phyloP scores from a whole-genome alignment of 2,797 vertebrate species.

The Tympanoctomys barrerae region DNA sequence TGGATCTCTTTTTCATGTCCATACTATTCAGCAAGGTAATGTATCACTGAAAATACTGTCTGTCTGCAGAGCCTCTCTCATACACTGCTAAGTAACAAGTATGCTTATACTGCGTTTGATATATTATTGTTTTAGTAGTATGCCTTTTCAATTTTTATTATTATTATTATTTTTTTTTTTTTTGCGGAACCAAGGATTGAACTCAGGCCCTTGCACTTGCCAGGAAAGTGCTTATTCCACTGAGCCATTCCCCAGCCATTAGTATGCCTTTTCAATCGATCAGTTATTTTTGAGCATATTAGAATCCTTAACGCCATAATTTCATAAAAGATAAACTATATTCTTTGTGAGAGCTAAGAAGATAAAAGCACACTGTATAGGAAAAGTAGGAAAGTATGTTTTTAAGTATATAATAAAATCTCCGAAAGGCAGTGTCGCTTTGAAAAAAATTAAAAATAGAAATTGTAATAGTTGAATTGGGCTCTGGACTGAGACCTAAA shows the following conservation, averaged over 20 bases:
- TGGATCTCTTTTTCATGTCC: constrained; percentile 99
- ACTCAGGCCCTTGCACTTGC: too few relatives aligned
- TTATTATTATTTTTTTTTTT: too few relatives aligned
- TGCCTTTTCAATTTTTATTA: not conserved
- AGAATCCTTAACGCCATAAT: not conserved
- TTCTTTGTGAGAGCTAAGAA: not conserved
- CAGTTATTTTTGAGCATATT: constrained; percentile 25
- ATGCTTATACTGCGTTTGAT: not conserved
- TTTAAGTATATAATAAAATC: not conserved
- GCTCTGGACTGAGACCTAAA: not conserved
- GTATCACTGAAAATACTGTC: constrained; percentile 36
- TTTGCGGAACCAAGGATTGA: too few relatives aligned
- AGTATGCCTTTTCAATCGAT: not conserved
- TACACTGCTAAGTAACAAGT: not conserved
- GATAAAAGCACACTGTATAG: not conserved
- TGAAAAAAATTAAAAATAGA: constrained; percentile 36
- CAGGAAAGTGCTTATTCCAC: too few relatives aligned
- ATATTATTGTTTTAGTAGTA: constrained; percentile 6
- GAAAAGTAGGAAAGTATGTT: constrained; percentile 30
- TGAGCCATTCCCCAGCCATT: too few relatives aligned
- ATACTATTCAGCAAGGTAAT: constrained; percentile 98
- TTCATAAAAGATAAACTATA: not conserved
- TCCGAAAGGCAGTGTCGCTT: constrained; percentile 44
- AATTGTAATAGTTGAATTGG: not conserved
- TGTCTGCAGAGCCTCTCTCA: not conserved